Conservation (phyloP, 2,888 invertebrate genomes). For the Idaea biselata region DNA sequence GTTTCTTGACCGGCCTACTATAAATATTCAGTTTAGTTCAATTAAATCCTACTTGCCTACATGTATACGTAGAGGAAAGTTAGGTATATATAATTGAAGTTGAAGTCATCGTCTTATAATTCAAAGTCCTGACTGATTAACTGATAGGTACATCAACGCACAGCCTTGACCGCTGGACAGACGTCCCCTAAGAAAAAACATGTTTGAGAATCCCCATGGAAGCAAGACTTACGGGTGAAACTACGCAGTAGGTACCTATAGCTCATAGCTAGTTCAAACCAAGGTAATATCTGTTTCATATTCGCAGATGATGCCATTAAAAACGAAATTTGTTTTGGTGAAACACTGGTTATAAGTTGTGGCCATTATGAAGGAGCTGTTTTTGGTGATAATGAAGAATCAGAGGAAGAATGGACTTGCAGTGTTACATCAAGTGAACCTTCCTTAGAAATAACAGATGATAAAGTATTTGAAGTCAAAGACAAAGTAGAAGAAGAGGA, state of each 20-base stretch:
- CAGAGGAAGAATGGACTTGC: slow-evolving; percentile 69
- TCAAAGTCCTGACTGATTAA: too few relatives aligned
- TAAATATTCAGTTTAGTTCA: too few relatives aligned
- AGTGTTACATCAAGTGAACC: slow-evolving; percentile 42
- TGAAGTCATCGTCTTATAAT: too few relatives aligned
- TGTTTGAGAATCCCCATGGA: too few relatives aligned
- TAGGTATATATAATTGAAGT: too few relatives aligned
- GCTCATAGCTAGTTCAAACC: neutral
- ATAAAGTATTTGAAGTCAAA: slow-evolving; percentile 36
- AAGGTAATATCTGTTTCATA: neutral
- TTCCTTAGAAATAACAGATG: slow-evolving; percentile 41
- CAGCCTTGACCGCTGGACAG: too few relatives aligned
- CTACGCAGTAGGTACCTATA: neutral
- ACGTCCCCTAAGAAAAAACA: too few relatives aligned
- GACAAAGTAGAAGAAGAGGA: slow-evolving; percentile 38
- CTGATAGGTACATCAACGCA: too few relatives aligned
- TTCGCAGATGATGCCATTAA: slow-evolving; percentile 71
- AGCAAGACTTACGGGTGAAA: too few relatives aligned
- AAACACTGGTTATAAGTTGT: slow-evolving; percentile 77
- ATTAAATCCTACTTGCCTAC: too few relatives aligned
- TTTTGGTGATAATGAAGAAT: slow-evolving; percentile 56
- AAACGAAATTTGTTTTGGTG: slow-evolving; percentile 75
- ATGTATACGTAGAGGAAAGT: too few relatives aligned
- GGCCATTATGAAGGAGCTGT: slow-evolving; percentile 60
- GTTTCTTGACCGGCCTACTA: too few relatives aligned